Evolutionary conservation across 1,140 invertebrate species (phyloP).

Genomic region (Drosophila tani): DNA sequence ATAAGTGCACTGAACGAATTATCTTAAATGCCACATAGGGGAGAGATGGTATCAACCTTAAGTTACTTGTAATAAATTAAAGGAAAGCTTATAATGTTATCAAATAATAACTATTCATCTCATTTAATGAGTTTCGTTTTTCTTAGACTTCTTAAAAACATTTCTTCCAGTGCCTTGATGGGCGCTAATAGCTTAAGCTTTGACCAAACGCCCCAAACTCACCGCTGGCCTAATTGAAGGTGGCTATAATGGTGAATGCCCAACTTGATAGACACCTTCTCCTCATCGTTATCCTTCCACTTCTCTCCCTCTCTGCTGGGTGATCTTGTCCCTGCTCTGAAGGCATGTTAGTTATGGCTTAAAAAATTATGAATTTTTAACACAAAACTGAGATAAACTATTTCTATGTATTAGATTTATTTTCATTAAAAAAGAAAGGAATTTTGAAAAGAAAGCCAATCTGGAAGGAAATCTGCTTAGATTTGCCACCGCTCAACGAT

Average conservation of each 20-base stretch:
- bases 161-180: conserved; percentile 2
- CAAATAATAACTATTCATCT: too few species aligned
- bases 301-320: not conserved
- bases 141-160: too few species aligned
- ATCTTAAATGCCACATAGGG: not conserved
- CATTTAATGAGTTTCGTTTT: not conserved
- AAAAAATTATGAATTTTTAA: conserved; percentile 68
- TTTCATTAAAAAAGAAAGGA: too few species aligned
- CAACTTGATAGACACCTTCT: conserved; percentile 23
- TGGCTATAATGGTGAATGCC: conserved; percentile 35
- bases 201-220: not conserved
- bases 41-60: not conserved
- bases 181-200: conserved; percentile 5
- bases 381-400: conserved; percentile 36
- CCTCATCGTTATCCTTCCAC: not conserved
- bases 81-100: too few species aligned
- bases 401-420: not conserved
- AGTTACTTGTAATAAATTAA: not conserved
- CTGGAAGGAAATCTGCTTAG: too few species aligned
- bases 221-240: conserved; percentile 35
- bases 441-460: too few species aligned
- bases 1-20: conserved; percentile 12
- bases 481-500: not conserved
- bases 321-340: conserved; percentile 43
- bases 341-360: conserved; percentile 64